These are phyloP conservation scores for Drosophila pseudotakahashii DNA, from an alignment of 2,888 invertebrate genomes.

Conservation along the genomic window DNA sequence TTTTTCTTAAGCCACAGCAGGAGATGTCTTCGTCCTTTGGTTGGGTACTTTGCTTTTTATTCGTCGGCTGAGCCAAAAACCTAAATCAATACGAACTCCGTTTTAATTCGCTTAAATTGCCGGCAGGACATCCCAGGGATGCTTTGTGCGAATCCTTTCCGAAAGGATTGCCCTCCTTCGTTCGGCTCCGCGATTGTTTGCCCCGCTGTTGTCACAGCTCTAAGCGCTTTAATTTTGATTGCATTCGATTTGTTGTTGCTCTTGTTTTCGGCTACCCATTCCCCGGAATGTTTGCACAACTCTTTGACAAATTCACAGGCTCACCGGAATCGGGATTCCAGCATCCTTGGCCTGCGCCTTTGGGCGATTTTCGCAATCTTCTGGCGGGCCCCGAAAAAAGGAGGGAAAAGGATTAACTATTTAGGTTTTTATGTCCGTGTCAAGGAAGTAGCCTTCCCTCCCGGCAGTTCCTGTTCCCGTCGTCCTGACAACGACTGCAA, in stretches of 20 bases:
- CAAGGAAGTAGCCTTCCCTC: slow-evolving; percentile 63
- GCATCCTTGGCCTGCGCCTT: slow-evolving; percentile 40
- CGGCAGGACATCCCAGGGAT: slow-evolving; percentile 61
- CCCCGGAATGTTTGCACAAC: slow-evolving; percentile 63
- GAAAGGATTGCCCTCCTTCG: slow-evolving; percentile 57
- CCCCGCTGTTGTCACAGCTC: slow-evolving; percentile 74
- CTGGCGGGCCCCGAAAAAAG: slow-evolving; percentile 28
- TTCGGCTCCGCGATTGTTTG: slow-evolving; percentile 63
- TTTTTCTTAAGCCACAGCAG: slow-evolving; percentile 58
- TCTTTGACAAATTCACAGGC: slow-evolving; percentile 77
- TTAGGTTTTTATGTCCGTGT: slow-evolving; percentile 58
- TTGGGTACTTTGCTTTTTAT: slow-evolving; percentile 35
- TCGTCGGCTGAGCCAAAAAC: slow-evolving; percentile 34
- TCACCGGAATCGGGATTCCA: slow-evolving; percentile 27
- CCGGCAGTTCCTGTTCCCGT: slow-evolving; percentile 29
- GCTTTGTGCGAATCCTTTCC: slow-evolving; percentile 56
- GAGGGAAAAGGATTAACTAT: slow-evolving; percentile 73
- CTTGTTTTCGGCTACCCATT: slow-evolving; percentile 28
- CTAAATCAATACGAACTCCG: slow-evolving; percentile 73
- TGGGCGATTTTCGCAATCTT: slow-evolving; percentile 55
- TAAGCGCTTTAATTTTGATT: slow-evolving; percentile 80
- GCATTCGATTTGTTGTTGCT: slow-evolving; percentile 72
- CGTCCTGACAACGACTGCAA: slow-evolving; percentile 23
- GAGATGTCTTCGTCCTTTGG: slow-evolving; percentile 46
- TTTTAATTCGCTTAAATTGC: slow-evolving; percentile 80